Evolutionary conservation across 1,140 invertebrate species (phyloP), one percentile per base, ranked within the genome.

Genomic region (Tetranychus urticae): DNA sequence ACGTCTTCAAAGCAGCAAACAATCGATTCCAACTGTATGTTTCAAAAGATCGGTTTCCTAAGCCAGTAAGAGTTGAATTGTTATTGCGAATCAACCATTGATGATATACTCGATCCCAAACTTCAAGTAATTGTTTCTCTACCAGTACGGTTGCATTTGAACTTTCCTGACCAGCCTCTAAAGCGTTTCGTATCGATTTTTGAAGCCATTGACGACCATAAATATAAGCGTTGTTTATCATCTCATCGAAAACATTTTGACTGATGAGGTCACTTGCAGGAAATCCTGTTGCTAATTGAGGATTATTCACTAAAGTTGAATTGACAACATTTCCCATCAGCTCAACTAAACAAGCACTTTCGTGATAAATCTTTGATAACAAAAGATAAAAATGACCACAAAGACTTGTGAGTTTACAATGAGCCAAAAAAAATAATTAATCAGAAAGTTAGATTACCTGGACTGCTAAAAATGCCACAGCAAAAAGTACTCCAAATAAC

Each of bases 91-190:
- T 68, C 46, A 89, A 82, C 86, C 86, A 93, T 56, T 86, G 82
- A 70, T 88, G 85, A 71, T 96, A 96, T 2, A 93, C 77, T 65
- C 86, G 78, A 69, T 97, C 91, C 85, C 88, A 90, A 13, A 93
- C 75, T 72, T 93, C 86, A 37, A 96, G 75, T 2, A 93, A 82
- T 75, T 94, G 89, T 65, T 82, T 81, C 70, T 97, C 92, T 31
- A 96, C 75, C 64, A 84, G 80, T 50, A 81, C 82, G 31, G 86
- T 83, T 71, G 92, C 88, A 36, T 79, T 77, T 2, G 81, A 78
- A 70, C 88, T 84, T 67, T 88, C 84, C 70, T 82, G 14, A 34
- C 39, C 55, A 13, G 31, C n/a, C 14, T 62, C 35, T 4, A 59
- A 52, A 45, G 37, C 7, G 34, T 46, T 46, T 71, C 76, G 76